These are phyloP conservation scores for Struthio camelus DNA, from an alignment of 2,113 vertebrate species.

Conservation along the genomic window DNA sequence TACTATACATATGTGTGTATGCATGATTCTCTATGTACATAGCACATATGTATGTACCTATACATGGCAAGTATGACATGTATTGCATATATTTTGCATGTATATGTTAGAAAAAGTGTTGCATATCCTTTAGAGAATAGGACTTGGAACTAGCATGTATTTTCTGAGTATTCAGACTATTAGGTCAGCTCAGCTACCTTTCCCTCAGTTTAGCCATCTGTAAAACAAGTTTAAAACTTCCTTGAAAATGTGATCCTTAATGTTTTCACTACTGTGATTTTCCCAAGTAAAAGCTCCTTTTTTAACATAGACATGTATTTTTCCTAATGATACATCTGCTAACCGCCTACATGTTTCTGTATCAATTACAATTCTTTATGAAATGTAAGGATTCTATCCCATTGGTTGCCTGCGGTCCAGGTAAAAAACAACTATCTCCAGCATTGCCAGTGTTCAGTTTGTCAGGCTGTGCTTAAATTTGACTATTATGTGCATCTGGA, in stretches of 20 bases:
- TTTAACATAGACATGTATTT: not conserved
- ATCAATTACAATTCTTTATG: not conserved
- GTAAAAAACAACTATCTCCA: not conserved
- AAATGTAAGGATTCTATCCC: not conserved
- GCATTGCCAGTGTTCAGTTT: not conserved
- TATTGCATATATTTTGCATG: not conserved
- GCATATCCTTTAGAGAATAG: not conserved
- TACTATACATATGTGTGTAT: not conserved
- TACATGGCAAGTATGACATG: too few species aligned
- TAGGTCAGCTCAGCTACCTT: not conserved
- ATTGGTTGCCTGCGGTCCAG: not conserved
- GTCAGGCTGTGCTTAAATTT: not conserved
- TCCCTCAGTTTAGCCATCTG: not conserved
- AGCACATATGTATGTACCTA: not conserved
- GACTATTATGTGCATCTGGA: not conserved
- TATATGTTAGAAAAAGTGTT: not conserved
- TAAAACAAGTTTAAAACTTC: not conserved
- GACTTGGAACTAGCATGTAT: not conserved
- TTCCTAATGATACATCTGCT: accelerated
- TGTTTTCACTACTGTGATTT: not conserved
- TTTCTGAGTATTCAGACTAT: not conserved
- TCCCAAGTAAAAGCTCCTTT: not conserved
- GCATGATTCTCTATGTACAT: not conserved
- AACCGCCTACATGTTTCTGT: not conserved
- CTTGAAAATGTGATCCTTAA: not conserved